phyloP scores from a whole-genome alignment of 2,888 invertebrate species.

The Chelonus formosanus region DNA sequence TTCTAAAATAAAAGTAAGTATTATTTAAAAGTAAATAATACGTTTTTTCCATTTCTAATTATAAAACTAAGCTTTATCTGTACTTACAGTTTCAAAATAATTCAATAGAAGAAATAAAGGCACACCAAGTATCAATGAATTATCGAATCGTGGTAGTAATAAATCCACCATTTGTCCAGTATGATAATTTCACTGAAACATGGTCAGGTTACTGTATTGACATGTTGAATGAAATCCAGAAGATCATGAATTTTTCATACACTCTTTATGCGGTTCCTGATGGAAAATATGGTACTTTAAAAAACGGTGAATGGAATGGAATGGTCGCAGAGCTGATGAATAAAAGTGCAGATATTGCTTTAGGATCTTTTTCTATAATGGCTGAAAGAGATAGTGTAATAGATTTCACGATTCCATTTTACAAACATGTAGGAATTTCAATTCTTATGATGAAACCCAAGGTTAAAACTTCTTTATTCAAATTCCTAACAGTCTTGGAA shows the following conservation, averaged over 20 bases:
- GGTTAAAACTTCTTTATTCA: conserved; percentile 91
- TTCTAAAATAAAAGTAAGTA: too few relatives aligned
- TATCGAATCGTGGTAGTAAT: conserved; percentile 86
- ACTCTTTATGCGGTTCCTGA: conserved; percentile 84
- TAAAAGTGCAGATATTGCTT: conserved; percentile 90
- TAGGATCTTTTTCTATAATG: conserved; percentile 96
- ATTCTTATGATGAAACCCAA: conserved; percentile 93
- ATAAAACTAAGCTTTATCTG: too few relatives aligned
- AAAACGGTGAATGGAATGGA: conserved; percentile 85
- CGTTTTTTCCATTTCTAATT: too few relatives aligned
- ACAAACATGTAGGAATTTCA: conserved; percentile 96
- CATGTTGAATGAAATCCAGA: conserved; percentile 85
- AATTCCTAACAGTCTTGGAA: conserved; percentile 95
- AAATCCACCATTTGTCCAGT: conserved; percentile 86
- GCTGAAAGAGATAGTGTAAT: conserved; percentile 96
- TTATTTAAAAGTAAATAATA: too few relatives aligned
- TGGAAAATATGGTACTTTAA: conserved; percentile 88
- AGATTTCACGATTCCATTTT: conserved; percentile 98
- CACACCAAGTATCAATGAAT: conserved; percentile 74
- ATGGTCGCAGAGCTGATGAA: conserved; percentile 83
- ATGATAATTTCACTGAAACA: conserved; percentile 68
- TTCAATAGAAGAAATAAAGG: too few relatives aligned
- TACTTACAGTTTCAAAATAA: too few relatives aligned
- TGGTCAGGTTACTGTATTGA: conserved; percentile 92
- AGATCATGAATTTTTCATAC: conserved; percentile 78